Evolutionary conservation across 2,888 invertebrate genomes (phyloP), one percentile per base, ranked within the genome.

Genomic region (Xylota sylvarum): DNA sequence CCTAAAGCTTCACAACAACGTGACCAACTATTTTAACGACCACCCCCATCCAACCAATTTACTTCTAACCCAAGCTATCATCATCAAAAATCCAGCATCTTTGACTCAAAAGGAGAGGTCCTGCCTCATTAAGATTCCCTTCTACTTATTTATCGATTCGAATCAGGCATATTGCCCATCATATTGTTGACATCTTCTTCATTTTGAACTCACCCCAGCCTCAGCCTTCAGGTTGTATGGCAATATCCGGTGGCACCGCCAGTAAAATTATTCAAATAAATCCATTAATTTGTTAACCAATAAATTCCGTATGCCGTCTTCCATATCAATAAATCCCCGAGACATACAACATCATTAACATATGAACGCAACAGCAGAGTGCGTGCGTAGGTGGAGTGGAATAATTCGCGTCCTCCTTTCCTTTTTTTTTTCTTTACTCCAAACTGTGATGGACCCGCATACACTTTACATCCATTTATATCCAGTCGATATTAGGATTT

Each of bases 211-310:
- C 6, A 14, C 14, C 30, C 46, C 17, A 32, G n/a, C 40, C 5
- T 2, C 35, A 23, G 27, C 35, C 19, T 17, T 17, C 1, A 19
- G 56, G 58, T 60, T 58, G 37, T 52, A 32, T 35, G 55, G 35
- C 69, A 77, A 69, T 77, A 69, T 72, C 35, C 58, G 43, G 46
- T 48, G 56, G 48, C 19, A 73, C 32, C 48, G 60, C 40, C 60
- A 23, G 12, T 52, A 35, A 55, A 64, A 55, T 70, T 70, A 74
- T 74, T 65, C 76, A 80, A 76, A 76, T 65, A 65, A 85, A 80
- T 80, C 80, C 80, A 76, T 72, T 80, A 85, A 85, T 85, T 85
- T 85, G 85, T 60, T 76, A 76, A 85, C 70, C 85, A 85, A 80
- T 85, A 80, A 76, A 82, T 72, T 77, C 48, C 50, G 14, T 55